These are phyloP conservation scores for Leucophora obtusa DNA, from an alignment of 2,888 invertebrate species.

Conservation along the genomic window DNA sequence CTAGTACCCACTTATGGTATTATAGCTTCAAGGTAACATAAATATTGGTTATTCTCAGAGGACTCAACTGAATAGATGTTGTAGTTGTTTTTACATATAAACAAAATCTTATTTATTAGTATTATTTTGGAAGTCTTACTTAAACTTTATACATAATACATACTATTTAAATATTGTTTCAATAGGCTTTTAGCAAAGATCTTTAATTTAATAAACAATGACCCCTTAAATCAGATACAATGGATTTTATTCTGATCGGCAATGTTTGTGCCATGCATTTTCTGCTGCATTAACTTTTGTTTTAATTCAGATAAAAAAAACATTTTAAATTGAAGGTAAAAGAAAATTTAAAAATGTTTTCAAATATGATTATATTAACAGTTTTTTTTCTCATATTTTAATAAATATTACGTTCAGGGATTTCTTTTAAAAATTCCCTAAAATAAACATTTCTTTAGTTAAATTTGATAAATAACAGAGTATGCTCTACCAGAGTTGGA, in stretches of 20 bases:
- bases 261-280: too few relatives aligned
- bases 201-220: too few relatives aligned
- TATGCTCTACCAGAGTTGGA: neutral
- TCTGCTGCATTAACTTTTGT: too few relatives aligned
- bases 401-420: neutral
- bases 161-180: too few relatives aligned
- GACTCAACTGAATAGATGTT: conserved; percentile 24
- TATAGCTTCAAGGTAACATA: conserved; percentile 36
- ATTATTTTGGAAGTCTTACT: neutral
- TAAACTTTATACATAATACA: too few relatives aligned
- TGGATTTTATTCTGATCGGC: too few relatives aligned
- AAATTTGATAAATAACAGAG: neutral
- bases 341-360: too few relatives aligned
- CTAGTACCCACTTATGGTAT: conserved; percentile 20
- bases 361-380: neutral
- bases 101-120: neutral
- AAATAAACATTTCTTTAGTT: conserved; percentile 33
- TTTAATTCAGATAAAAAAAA: too few relatives aligned
- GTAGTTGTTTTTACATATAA: neutral
- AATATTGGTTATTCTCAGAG: conserved; percentile 32
- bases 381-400: neutral
- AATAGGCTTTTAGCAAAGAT: too few relatives aligned
- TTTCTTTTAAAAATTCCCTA: conserved; percentile 22
- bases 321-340: too few relatives aligned
- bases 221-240: too few relatives aligned